A percentile compares a stretch with the other conserved stretches of the same genome.
These are phyloP conservation scores for Apamea epomidion DNA, from an alignment of 2,888 invertebrate species.

Conservation along the genomic window DNA sequence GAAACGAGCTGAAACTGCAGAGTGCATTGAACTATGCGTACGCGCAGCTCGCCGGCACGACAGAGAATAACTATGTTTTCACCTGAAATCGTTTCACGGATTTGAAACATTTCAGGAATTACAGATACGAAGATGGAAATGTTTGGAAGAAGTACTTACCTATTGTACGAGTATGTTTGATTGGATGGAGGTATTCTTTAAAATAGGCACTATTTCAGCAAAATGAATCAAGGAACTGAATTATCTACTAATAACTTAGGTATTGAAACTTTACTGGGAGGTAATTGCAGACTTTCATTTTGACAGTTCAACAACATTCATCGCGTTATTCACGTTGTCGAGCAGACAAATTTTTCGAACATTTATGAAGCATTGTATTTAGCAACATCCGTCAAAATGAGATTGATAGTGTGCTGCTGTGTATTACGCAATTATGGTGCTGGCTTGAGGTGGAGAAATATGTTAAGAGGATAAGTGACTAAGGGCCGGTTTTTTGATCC, in stretches of 20 bases:
- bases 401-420: too few species aligned
- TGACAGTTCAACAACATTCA: too few species aligned
- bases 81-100: conserved; percentile 33
- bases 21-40: conserved; percentile 67
- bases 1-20: conserved; percentile 65
- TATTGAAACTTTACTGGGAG: not conserved
- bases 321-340: too few species aligned
- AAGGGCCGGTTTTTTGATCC: too few species aligned
- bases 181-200: not conserved
- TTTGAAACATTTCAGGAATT: not conserved
- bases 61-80: conserved; percentile 39
- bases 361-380: too few species aligned
- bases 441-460: too few species aligned
- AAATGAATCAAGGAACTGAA: not conserved
- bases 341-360: too few species aligned
- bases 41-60: conserved; percentile 22
- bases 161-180: not conserved
- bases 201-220: not conserved
- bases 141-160: not conserved
- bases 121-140: not conserved
- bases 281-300: too few species aligned
- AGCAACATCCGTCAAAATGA: too few species aligned
- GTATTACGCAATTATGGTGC: too few species aligned
- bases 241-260: not conserved
- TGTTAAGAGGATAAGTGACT: too few species aligned